Percentiles rank a stretch among this genome's conserved stretches.
Evolutionary conservation across 2,888 invertebrate genomes (phyloP).

Genomic region (Leptinotarsa peninsularis): DNA sequence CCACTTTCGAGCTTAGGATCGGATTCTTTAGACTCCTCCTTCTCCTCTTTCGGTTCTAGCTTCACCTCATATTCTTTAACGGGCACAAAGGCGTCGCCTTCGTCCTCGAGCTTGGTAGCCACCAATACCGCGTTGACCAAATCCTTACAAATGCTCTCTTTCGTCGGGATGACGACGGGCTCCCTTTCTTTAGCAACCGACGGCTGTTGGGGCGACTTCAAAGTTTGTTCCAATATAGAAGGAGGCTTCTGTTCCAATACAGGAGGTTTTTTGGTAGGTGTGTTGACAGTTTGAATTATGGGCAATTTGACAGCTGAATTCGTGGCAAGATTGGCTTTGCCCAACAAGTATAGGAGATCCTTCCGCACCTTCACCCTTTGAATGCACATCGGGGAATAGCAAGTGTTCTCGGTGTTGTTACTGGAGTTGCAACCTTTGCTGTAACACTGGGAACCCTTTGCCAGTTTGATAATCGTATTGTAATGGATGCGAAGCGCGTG

Average conservation of each 20-base stretch:
- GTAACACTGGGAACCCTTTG: slow-evolving; percentile 81
- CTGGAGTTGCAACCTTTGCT: slow-evolving; percentile 76
- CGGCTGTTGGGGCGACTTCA: slow-evolving; percentile 70
- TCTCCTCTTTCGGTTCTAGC: slow-evolving; percentile 49
- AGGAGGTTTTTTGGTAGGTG: slow-evolving; percentile 67
- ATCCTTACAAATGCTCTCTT: slow-evolving; percentile 73
- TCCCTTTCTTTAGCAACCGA: slow-evolving; percentile 47
- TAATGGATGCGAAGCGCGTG: slow-evolving; percentile 78
- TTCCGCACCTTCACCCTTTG: slow-evolving; percentile 79
- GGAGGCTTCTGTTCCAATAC: slow-evolving; percentile 73
- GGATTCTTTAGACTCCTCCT: slow-evolving; percentile 45
- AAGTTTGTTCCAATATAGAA: slow-evolving; percentile 78
- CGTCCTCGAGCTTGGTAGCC: slow-evolving; percentile 72
- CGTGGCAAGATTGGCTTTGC: slow-evolving; percentile 73
- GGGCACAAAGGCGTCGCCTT: slow-evolving; percentile 59
- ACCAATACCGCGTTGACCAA: slow-evolving; percentile 72
- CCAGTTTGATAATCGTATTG: slow-evolving; percentile 75
- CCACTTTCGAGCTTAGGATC: slow-evolving; percentile 35
- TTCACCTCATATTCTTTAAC: slow-evolving; percentile 47
- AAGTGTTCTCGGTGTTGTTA: slow-evolving; percentile 70
- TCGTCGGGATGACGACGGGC: slow-evolving; percentile 51
- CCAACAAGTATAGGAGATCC: slow-evolving; percentile 73
- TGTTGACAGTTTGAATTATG: slow-evolving; percentile 40
- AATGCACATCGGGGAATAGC: slow-evolving; percentile 86
- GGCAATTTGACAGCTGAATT: slow-evolving; percentile 67